Evolutionary conservation across 2,113 vertebrate species (phyloP).

Genomic region (Taurulus bubalis): DNA sequence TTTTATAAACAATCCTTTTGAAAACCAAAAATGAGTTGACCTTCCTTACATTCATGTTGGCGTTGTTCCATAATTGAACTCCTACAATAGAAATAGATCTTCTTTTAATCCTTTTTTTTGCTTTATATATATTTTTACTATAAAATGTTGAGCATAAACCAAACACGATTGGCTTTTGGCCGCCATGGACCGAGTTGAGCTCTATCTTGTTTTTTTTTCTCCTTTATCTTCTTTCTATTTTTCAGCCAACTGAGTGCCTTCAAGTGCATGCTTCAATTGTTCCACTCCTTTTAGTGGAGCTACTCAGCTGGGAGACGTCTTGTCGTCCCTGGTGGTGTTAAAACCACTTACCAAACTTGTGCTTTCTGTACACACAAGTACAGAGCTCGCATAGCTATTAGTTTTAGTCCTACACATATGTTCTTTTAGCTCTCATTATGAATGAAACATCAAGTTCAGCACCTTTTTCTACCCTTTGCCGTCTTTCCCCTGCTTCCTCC

Average conservation of each 20-base stretch:
- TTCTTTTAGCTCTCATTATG: conserved; percentile 41
- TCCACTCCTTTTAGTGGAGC: conserved; percentile 55
- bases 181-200: background rate
- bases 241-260: conserved; percentile 52
- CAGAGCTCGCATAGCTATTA: conserved; percentile 33
- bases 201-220: background rate
- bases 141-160: background rate
- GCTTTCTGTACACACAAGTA: conserved; percentile 27
- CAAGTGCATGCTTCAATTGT: conserved; percentile 64
- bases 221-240: conserved; percentile 20
- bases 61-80: no score
- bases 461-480: conserved; percentile 1
- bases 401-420: conserved; percentile 19
- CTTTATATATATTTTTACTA: no score
- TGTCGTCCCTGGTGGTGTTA: conserved; percentile 66
- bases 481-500: background rate
- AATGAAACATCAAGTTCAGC: conserved; percentile 8
- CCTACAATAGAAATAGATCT: no score
- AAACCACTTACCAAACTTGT: conserved; percentile 60
- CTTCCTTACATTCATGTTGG: no score
- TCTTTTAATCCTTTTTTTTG: no score
- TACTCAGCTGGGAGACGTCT: conserved; percentile 42
- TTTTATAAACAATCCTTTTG: no score
- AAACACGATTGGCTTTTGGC: background rate
- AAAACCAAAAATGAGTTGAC: no score